Base-by-base conservation (phyloP, 2,888 invertebrate species). In the Chloromyia formosa region DNA sequence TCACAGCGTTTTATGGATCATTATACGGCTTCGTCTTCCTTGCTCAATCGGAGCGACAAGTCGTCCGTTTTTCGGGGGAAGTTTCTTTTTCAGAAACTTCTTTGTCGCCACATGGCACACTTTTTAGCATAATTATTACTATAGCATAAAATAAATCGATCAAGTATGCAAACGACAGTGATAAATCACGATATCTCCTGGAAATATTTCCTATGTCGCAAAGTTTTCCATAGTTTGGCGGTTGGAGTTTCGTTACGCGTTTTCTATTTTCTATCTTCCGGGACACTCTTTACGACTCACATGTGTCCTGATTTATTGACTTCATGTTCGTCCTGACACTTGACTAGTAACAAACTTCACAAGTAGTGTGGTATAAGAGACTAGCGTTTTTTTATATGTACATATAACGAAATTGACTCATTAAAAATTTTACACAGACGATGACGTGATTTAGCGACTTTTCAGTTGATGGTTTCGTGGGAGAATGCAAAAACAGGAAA, bases 41-140 rank as follows among this genome's bases (percentile, higher is more conserved):
- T 42, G 18, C 16, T 40, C 62, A 1, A n/a, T 40, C 62, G n/a
- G 7, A 35, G 27, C 27, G 27, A 35, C 42, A 16, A 27, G 16
- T 27, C 61, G 27, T n/a, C n/a, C 27, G 23, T 12, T 18, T 20
- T 58, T 20, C 22, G 18, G 20, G 4, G 5, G 23, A 14, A 23
- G 9, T 60, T n/a, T 23, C 10, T 60, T 10, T 60, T 23, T 27
- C 1, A 12, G 27, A 35, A 35, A 23, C 35, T 22, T 61, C 9
- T 27, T 12, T 64, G 62, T 20, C 14, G 18, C 35, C n/a, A 64
- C 40, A 64, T 64, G 62, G 42, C 42, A 40, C 16, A 40, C 62
- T 56, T 10, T 18, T 64, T 64, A 64, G 40, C 62, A 64, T 64
- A 64, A 64, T 64, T 64, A 64, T 64, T 64, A 64, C 62, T 64